A percentile compares a stretch with the other conserved stretches of the same genome.
phyloP scores from a whole-genome alignment of 2,888 invertebrate genomes.

The Serripes groenlandicus region DNA sequence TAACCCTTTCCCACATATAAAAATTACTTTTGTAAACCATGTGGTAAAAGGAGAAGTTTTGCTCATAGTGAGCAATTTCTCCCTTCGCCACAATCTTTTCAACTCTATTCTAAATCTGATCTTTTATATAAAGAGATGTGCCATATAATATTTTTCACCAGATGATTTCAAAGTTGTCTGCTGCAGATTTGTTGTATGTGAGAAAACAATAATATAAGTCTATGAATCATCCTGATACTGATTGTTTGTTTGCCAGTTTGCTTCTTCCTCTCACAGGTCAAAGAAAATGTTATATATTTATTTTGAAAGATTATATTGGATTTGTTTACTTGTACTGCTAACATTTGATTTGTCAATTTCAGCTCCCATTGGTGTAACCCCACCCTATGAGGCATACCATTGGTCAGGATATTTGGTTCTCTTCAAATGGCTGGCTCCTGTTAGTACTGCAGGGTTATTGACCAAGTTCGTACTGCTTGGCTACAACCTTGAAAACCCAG shows the following conservation, averaged over 20 bases:
- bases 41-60: neutral
- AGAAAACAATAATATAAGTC: too few relatives aligned
- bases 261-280: too few relatives aligned
- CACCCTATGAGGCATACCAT: constrained; percentile 75
- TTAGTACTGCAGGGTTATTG: constrained; percentile 81
- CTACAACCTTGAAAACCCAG: constrained; percentile 74
- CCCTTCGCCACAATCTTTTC: neutral
- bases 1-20: neutral
- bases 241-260: too few relatives aligned
- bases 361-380: constrained; percentile 83
- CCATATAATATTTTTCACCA: too few relatives aligned
- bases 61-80: neutral
- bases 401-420: constrained; percentile 78
- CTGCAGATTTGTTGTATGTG: too few relatives aligned
- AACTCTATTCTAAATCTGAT: too few relatives aligned
- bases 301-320: too few relatives aligned
- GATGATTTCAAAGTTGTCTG: too few relatives aligned
- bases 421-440: constrained; percentile 81
- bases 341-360: neutral
- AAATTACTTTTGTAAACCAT: neutral
- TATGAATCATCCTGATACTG: too few relatives aligned
- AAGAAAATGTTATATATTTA: too few relatives aligned
- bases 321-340: too few relatives aligned
- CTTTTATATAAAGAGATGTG: too few relatives aligned
- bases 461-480: constrained; percentile 79